A percentile compares a stretch with the other conserved stretches of the same genome.
Evolutionary conservation across 2,888 invertebrate species (phyloP).

Genomic region (Pristionchus arcanus): DNA sequence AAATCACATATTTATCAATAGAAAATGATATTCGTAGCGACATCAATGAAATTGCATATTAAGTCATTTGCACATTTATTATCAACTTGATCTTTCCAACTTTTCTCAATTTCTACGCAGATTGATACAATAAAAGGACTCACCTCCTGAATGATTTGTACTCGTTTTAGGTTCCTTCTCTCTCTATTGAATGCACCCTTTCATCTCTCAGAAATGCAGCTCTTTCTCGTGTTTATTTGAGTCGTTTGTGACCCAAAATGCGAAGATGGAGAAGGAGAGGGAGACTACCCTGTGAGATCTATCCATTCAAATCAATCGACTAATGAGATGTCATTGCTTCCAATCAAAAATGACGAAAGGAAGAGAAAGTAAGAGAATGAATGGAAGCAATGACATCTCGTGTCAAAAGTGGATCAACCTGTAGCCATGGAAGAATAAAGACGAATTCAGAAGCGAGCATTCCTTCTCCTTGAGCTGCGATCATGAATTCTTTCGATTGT

Average conservation of each 20-base stretch:
- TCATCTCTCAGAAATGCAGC: slow-evolving; percentile 18
- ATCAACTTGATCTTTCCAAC: not conserved
- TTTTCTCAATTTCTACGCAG: not conserved
- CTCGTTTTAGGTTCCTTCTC: slow-evolving; percentile 9
- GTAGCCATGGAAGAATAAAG: slow-evolving; percentile 77
- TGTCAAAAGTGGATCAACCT: slow-evolving; percentile 56
- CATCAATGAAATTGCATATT: not conserved
- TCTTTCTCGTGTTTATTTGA: slow-evolving; percentile 7
- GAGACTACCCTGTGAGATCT: slow-evolving; percentile 2
- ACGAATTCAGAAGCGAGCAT: slow-evolving; percentile 75
- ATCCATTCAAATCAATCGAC: slow-evolving; percentile 36
- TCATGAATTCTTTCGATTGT: slow-evolving; percentile 77
- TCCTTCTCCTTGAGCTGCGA: slow-evolving; percentile 58
- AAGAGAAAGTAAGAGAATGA: not conserved
- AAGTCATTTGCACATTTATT: not conserved
- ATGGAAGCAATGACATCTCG: not conserved
- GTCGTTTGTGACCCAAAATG: not conserved
- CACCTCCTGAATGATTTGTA: not conserved
- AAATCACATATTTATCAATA: not conserved
- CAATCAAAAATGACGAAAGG: not conserved
- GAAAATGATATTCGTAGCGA: too few species aligned
- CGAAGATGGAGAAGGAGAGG: not conserved
- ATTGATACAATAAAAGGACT: not conserved
- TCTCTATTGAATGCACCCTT: slow-evolving; percentile 30
- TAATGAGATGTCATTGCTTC: slow-evolving; percentile 1